phyloP scores from a whole-genome alignment of 1,140 invertebrate genomes.

The Argopecten irradians region DNA sequence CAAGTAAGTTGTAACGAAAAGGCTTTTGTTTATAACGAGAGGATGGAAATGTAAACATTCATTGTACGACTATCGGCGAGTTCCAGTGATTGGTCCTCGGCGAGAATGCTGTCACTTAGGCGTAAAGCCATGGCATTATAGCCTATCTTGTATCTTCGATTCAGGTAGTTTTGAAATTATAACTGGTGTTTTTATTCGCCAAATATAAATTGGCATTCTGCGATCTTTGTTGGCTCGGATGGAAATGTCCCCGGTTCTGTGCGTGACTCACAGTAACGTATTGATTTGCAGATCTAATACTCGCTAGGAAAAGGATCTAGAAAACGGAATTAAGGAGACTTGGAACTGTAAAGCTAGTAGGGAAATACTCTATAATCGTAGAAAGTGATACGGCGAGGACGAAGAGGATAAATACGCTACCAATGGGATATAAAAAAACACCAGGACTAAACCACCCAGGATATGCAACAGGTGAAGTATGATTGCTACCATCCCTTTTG shows the following conservation, averaged over 20 bases:
- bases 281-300: background rate
- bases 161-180: background rate
- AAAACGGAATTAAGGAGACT: conserved; percentile 21
- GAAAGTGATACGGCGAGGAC: background rate
- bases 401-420: background rate
- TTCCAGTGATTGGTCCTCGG: background rate
- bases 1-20: background rate
- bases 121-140: background rate
- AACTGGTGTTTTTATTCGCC: background rate
- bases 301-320: background rate
- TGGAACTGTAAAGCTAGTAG: conserved; percentile 8
- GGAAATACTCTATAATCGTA: background rate
- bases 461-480: background rate
- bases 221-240: background rate
- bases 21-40: background rate
- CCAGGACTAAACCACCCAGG: background rate
- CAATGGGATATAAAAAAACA: background rate
- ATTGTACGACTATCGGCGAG: background rate
- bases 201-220: background rate
- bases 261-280: conserved; percentile 4
- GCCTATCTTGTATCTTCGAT: background rate
- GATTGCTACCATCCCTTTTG: background rate
- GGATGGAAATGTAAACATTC: conserved; percentile 7
- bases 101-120: background rate
- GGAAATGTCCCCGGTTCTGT: background rate